These are phyloP conservation scores for Trachelipus rathkii DNA, from an alignment of 1,140 invertebrate species.

Conservation along the genomic window DNA sequence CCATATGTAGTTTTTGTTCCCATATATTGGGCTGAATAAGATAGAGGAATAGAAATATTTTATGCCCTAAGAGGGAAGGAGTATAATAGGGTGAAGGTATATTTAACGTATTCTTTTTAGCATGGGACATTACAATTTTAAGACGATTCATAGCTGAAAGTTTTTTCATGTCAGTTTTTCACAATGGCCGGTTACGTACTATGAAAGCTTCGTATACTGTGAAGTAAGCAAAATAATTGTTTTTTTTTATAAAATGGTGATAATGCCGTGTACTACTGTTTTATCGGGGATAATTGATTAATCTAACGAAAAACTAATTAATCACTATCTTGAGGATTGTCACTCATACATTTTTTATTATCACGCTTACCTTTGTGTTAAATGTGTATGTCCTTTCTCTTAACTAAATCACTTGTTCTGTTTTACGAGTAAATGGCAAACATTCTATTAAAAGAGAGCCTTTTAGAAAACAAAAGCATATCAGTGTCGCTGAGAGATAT, in stretches of 20 bases:
- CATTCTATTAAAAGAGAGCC: no score
- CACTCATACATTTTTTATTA: background rate
- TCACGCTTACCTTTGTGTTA: background rate
- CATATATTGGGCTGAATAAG: no score
- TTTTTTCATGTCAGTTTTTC: constrained; percentile 76
- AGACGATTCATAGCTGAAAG: constrained; percentile 77
- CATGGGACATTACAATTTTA: constrained; percentile 83
- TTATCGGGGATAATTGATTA: background rate
- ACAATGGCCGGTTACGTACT: constrained; percentile 70
- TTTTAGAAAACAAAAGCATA: no score
- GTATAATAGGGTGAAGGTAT: no score
- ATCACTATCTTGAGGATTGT: background rate
- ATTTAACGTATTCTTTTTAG: no score
- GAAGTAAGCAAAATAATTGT: constrained; percentile 49
- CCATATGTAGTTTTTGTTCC: constrained; percentile 66
- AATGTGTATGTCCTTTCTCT: background rate
- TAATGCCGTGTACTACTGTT: background rate
- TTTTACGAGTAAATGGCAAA: no score
- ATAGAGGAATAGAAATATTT: constrained; percentile 66
- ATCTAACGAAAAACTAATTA: background rate
- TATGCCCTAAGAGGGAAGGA: constrained; percentile 67
- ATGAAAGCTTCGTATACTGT: constrained; percentile 76
- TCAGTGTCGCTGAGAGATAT: no score
- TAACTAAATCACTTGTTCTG: no score
- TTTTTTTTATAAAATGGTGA: no score